Evolutionary conservation across 64 coral and sea anemone species (phyloP).

Genomic region (Hydrozoanthus tunicans): DNA sequence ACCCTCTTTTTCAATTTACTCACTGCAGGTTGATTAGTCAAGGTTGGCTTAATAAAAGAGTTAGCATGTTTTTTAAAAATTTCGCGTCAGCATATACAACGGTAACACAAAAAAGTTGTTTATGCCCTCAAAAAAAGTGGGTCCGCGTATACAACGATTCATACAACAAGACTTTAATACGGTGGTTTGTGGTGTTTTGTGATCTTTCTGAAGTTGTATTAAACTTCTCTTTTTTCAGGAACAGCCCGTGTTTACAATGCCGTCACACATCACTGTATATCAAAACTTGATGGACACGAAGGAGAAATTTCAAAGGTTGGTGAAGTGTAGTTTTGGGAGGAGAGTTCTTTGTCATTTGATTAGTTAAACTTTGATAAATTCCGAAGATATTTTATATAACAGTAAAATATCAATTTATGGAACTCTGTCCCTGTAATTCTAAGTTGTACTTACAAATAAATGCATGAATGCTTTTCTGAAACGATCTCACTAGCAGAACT

Average conservation of each 20-base stretch:
- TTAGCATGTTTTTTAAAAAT: not conserved
- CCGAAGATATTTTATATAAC: too few species aligned
- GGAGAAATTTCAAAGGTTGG: slow-evolving; percentile 98
- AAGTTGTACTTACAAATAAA: too few species aligned
- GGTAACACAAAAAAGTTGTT: too few species aligned
- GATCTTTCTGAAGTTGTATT: not conserved
- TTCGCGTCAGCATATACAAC: not conserved
- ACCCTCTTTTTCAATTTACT: not conserved
- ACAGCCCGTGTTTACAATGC: slow-evolving; percentile 95
- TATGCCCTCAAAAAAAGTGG: too few species aligned
- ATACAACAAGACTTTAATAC: not conserved
- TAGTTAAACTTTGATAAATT: too few species aligned
- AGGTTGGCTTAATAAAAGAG: too few species aligned
- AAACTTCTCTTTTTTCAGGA: slow-evolving; percentile 44
- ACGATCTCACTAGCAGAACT: not conserved
- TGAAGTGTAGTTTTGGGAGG: not conserved
- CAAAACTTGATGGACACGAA: slow-evolving; percentile 96
- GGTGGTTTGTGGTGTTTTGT: not conserved
- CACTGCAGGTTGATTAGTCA: not conserved
- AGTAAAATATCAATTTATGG: too few species aligned
- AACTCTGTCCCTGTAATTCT: too few species aligned
- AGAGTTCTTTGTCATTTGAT: too few species aligned
- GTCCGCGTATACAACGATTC: not conserved
- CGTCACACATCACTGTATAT: slow-evolving; percentile 88
- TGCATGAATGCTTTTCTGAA: not conserved